Evolutionary conservation across 2,113 vertebrate species (phyloP).

Genomic region (Scartelaos histophorus): DNA sequence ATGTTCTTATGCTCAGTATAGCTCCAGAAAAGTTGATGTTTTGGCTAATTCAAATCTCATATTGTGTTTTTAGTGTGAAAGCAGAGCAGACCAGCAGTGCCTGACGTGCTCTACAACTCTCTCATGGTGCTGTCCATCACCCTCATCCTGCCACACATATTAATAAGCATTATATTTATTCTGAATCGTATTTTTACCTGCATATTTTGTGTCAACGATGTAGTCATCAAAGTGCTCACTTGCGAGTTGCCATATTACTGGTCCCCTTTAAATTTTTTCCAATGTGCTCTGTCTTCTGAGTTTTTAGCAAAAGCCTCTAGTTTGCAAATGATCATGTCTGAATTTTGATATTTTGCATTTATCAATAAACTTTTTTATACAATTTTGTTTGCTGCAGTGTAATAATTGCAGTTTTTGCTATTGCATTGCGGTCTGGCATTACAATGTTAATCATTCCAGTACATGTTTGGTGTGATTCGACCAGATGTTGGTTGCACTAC

Average conservation of each 20-base stretch:
- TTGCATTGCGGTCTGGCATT: not conserved
- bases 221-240: not conserved
- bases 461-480: too few species aligned
- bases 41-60: not conserved
- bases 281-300: constrained; percentile 62
- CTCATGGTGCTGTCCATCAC: constrained; percentile 6
- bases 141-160: constrained; percentile 16
- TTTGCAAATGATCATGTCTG: constrained; percentile 21
- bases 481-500: too few species aligned
- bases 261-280: constrained; percentile 33
- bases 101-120: constrained; percentile 65
- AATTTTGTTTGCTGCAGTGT: not conserved
- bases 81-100: constrained; percentile 87
- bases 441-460: too few species aligned
- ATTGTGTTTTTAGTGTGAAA: constrained; percentile 78
- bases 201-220: constrained; percentile 22
- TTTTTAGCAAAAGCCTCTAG: constrained; percentile 27
- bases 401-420: not conserved
- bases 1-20: not conserved
- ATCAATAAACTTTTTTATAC: constrained; percentile 62
- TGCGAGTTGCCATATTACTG: not conserved
- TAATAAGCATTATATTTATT: constrained; percentile 68
- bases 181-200: constrained; percentile 41
- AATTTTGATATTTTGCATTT: constrained; percentile 57
- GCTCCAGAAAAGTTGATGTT: not conserved